Evolutionary conservation across 2,888 invertebrate species (phyloP), one percentile per base, ranked within the genome.

Genomic region (Galerucella nymphaeae): DNA sequence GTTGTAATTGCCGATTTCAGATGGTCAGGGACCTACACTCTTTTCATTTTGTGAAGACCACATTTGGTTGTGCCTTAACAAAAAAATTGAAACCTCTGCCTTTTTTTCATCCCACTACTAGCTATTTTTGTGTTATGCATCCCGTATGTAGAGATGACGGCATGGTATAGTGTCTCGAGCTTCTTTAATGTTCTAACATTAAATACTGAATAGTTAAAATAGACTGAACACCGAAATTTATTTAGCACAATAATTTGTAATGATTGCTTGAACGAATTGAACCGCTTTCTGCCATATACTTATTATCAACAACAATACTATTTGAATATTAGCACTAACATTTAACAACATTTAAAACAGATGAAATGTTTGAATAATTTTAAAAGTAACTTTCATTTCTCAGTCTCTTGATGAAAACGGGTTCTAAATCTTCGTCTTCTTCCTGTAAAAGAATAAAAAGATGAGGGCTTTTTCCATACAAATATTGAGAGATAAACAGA

Each of bases 401-500:
- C 59, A 87, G 76, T 74, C 87, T 80, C 74, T 86, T 83, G 81
- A 87, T 86, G 76, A 87, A 87, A 57, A 86, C 85, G 14, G 87
- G 87, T 72, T 87, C 87, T 16, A 82, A 81, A 71, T 87, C 87
- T 80, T 87, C 86, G 75, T 86, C 86, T 53, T 69, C 69, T n/a
- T 85, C 81, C 77, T 83, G 63, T 64, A 80, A 80, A 63, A 61
- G 16, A 53, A 53, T 16, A 53, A 53, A 16, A 53, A 18, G n/a
- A 53, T 16, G 9, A 16, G 2, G 16, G 14, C 6, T n/a, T 14
- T n/a, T 13, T 50, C 8, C 3, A 14, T 42, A 70, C 66, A 38
- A 30, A 55, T 20, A 13, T 41, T 11, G 59, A 64, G 23, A 23
- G 3, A 23, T n/a, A n/a, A n/a, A n/a, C n/a, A 23, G 3, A 23